Percentiles rank a stretch among this genome's conserved stretches.
Evolutionary conservation across 2,797 vertebrate genomes (phyloP).

Genomic region (Scarus forsteni): DNA sequence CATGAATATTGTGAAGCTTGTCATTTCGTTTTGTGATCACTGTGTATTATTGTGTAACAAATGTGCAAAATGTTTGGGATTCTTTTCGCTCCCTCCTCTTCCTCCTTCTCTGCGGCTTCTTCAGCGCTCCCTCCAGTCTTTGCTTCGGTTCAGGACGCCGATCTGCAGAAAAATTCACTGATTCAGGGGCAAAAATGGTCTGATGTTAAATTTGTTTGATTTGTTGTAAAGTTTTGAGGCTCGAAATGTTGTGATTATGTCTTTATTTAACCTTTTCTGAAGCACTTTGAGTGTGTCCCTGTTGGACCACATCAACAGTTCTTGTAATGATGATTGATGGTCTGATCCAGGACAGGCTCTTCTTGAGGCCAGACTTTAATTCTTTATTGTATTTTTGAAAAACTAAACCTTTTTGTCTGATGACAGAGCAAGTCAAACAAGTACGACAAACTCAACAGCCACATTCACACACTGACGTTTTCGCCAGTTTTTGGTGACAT

Average conservation of each 20-base stretch:
- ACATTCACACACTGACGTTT: too few species aligned
- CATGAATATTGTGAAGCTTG: constrained; percentile 96
- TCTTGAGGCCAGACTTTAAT: too few species aligned
- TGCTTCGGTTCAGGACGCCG: constrained; percentile 48
- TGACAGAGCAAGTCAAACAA: too few species aligned
- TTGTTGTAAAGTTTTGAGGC: background rate
- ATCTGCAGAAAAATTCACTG: constrained; percentile 75
- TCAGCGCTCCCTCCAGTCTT: constrained; percentile 70
- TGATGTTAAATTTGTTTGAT: too few species aligned
- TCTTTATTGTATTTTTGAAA: too few species aligned
- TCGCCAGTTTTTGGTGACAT: too few species aligned
- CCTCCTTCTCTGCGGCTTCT: constrained; percentile 63
- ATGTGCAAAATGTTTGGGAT: constrained; percentile 93
- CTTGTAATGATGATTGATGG: too few species aligned
- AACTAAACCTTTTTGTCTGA: too few species aligned
- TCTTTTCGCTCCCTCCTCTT: constrained; percentile 59
- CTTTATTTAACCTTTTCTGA: too few species aligned
- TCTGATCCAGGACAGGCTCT: too few species aligned
- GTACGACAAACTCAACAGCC: too few species aligned
- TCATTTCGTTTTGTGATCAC: constrained; percentile 94
- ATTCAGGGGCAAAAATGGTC: constrained; percentile 43
- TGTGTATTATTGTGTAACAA: constrained; percentile 91
- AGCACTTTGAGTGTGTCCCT: constrained; percentile 24
- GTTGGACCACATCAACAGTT: too few species aligned
- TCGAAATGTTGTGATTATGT: background rate